Percentiles rank a stretch among this genome's conserved stretches.
Conservation (phyloP, 1,140 invertebrate genomes). For the Caenorhabditis tropicalis region DNA sequence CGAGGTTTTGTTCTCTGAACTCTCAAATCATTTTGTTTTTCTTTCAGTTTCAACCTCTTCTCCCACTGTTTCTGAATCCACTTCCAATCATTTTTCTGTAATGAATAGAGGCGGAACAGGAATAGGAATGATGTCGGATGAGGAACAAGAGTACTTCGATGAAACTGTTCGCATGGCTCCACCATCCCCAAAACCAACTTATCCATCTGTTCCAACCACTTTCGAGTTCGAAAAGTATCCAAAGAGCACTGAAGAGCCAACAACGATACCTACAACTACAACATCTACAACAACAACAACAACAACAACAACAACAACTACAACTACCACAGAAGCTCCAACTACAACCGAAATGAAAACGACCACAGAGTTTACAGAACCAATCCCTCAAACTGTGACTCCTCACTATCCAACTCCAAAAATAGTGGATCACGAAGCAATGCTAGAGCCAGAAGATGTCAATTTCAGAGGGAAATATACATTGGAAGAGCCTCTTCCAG, state of each 20-base stretch:
- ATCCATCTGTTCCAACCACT: constrained; percentile 19
- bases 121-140: neutral
- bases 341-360: neutral
- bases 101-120: constrained; percentile 7
- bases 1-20: neutral
- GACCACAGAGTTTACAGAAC: neutral
- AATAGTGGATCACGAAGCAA: neutral
- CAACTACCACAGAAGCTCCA: neutral
- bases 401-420: neutral
- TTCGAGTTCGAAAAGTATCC: constrained; percentile 29
- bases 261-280: neutral
- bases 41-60: neutral
- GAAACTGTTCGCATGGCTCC: neutral
- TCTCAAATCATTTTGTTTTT: neutral
- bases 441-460: constrained; percentile 17
- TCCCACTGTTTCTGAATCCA: neutral
- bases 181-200: constrained; percentile 25
- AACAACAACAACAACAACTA: neutral
- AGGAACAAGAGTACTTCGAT: constrained; percentile 23
- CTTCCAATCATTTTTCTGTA: neutral
- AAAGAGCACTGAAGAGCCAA: neutral
- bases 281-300: constrained; percentile 29
- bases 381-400: neutral
- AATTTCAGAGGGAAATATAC: constrained; percentile 32
- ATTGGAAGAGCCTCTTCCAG: constrained; percentile 8